These are phyloP conservation scores for Drosophila paulistorum DNA, from an alignment of 1,140 invertebrate genomes.

Conservation along the genomic window DNA sequence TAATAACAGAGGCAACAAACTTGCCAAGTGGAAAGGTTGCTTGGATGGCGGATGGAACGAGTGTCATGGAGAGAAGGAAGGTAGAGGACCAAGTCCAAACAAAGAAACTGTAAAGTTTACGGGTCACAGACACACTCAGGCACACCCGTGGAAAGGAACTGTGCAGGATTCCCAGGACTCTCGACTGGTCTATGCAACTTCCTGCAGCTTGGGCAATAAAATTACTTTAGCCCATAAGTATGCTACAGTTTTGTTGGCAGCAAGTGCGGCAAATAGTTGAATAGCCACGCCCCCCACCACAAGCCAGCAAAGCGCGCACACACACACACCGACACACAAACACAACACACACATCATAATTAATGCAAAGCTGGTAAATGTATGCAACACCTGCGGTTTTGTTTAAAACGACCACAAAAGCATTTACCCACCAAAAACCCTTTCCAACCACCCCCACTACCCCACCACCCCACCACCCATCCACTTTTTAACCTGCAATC, in stretches of 20 bases:
- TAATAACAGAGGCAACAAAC: constrained; percentile 75
- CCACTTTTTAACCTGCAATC: neutral
- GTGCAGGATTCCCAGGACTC: constrained; percentile 49
- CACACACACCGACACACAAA: constrained; percentile 26
- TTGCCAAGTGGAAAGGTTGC: constrained; percentile 46
- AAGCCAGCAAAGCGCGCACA: constrained; percentile 8
- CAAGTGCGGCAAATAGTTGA: constrained; percentile 78
- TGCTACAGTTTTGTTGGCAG: constrained; percentile 66
- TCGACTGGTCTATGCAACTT: constrained; percentile 59
- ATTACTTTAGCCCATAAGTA: constrained; percentile 73
- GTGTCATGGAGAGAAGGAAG: neutral
- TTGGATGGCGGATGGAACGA: neutral
- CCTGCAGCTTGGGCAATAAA: constrained; percentile 74
- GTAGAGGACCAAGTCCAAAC: constrained; percentile 62
- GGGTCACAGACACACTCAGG: constrained; percentile 56
- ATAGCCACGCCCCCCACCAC: constrained; percentile 33
- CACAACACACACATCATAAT: constrained; percentile 77
- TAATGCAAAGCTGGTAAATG: constrained; percentile 83
- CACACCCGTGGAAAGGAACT: neutral
- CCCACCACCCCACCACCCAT: neutral
- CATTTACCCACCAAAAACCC: constrained; percentile 26
- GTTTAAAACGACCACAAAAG: constrained; percentile 82
- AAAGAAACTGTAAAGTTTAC: constrained; percentile 79
- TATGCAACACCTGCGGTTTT: constrained; percentile 83
- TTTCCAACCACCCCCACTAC: constrained; percentile 10